Evolutionary conservation across 1,140 invertebrate species (phyloP), one percentile per base, ranked within the genome.

Genomic region (Papilio dardanus): DNA sequence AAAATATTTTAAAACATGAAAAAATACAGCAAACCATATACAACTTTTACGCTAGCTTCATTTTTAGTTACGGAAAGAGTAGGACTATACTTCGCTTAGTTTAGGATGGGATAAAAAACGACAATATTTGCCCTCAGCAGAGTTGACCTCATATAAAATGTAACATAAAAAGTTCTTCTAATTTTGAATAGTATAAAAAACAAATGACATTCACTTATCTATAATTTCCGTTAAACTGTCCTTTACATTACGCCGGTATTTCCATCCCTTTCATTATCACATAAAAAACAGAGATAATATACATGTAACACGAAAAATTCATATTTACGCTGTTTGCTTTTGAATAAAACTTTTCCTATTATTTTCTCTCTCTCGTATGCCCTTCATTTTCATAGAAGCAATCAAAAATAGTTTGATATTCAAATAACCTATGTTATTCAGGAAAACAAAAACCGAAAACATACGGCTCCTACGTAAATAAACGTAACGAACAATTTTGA

Each of bases 331-430:
- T 46, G n/a, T 46, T 37, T 37, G 7, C 2, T 46, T 19, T 46
- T 46, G 42, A 16, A 0, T 46, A 46, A 46, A n/a, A n/a, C 16
- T 46, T 46, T 7, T n/a, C 16, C 21, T 24, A 28, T 28, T 62
- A 30, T 62, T 14, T 10, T 62, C 12, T 30, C 62, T 66, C 28
- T 54, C 50, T 54, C 21, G 2, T 24, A 24, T 24, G 2, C 50
- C 19, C 8, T 54, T 54, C 21, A 12, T 10, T 28, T 62, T 14
- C 30, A 35, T 19, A 19, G 33, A 67, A 21, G 30, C 16, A 33
- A 67, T 19, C 65, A 67, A 31, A 67, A 35, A 31, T 35, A 67
- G 14, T 67, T 33, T 33, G 35, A 33, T 31, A 33, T 67, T 67
- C 5, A 35, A 33, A 67, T 19, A 35, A 19, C n/a, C 65, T 30